phyloP scores from a whole-genome alignment of 2,888 invertebrate genomes.

The Sympetrum striolatum region DNA sequence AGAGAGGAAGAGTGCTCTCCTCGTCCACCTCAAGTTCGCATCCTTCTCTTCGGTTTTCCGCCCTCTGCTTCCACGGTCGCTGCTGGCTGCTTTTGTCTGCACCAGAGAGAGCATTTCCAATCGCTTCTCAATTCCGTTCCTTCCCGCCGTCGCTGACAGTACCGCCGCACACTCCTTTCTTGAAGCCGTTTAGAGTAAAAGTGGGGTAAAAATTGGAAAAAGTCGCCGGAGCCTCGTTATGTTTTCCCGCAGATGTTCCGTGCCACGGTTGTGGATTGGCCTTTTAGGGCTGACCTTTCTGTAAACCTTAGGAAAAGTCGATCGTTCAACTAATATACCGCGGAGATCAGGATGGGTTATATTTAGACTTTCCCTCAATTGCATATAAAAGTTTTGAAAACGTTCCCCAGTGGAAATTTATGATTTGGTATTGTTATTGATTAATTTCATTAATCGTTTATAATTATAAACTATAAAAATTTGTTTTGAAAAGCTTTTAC shows the following conservation, averaged over 20 bases:
- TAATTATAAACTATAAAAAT: too few relatives aligned
- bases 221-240: not conserved
- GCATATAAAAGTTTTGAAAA: too few relatives aligned
- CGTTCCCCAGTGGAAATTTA: too few relatives aligned
- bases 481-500: too few relatives aligned
- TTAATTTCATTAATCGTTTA: too few relatives aligned
- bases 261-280: not conserved
- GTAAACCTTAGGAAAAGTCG: not conserved
- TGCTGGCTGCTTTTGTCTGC: not conserved
- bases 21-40: not conserved
- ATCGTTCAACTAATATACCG: not conserved
- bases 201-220: not conserved
- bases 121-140: not conserved
- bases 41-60: not conserved
- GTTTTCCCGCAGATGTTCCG: not conserved
- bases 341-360: too few relatives aligned
- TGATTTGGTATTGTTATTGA: too few relatives aligned
- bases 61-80: not conserved
- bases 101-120: not conserved
- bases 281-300: too few relatives aligned
- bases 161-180: not conserved
- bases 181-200: not conserved
- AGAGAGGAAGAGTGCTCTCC: not conserved
- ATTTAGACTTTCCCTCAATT: too few relatives aligned
- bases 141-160: not conserved